A percentile compares a stretch with the other conserved stretches of the same genome.
Evolutionary conservation across 2,797 vertebrate species (phyloP).

Genomic region (Sphaeramia orbicularis): DNA sequence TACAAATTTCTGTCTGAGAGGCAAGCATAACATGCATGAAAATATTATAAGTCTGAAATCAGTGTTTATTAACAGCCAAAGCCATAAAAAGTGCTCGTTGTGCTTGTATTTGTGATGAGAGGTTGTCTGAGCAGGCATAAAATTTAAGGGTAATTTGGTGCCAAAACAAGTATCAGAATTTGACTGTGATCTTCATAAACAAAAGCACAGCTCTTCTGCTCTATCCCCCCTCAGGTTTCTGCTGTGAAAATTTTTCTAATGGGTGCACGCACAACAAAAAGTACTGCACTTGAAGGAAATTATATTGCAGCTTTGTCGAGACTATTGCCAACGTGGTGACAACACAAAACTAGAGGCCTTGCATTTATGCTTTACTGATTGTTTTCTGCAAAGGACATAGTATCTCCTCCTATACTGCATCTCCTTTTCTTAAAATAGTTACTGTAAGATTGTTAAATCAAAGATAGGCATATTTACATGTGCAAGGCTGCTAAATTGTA

Average conservation of each 20-base stretch:
- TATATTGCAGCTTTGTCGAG: constrained; percentile 4
- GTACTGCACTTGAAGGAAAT: constrained; percentile 8
- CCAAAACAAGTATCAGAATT: constrained; percentile 31
- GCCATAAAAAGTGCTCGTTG: constrained; percentile 15
- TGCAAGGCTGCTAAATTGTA: not conserved
- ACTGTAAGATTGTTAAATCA: not conserved
- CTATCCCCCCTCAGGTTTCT: constrained; percentile 20
- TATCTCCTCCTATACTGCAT: not conserved
- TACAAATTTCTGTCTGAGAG: not conserved
- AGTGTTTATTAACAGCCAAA: constrained; percentile 10
- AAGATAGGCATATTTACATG: not conserved
- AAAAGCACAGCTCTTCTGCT: constrained; percentile 41
- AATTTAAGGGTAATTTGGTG: constrained; percentile 23
- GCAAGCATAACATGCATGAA: not conserved
- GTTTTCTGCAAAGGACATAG: not conserved
- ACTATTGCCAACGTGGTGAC: not conserved
- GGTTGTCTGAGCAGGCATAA: constrained; percentile 9
- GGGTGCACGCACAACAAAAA: constrained; percentile 35
- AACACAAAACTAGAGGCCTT: not conserved
- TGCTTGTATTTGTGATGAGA: constrained; percentile 37
- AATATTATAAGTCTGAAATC: constrained; percentile 3
- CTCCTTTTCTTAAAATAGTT: not conserved
- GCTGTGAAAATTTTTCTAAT: constrained; percentile 5
- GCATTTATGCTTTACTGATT: not conserved
- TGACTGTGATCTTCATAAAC: constrained; percentile 33